Conservation (phyloP, 2,888 invertebrate species). For the Nebria salina region DNA sequence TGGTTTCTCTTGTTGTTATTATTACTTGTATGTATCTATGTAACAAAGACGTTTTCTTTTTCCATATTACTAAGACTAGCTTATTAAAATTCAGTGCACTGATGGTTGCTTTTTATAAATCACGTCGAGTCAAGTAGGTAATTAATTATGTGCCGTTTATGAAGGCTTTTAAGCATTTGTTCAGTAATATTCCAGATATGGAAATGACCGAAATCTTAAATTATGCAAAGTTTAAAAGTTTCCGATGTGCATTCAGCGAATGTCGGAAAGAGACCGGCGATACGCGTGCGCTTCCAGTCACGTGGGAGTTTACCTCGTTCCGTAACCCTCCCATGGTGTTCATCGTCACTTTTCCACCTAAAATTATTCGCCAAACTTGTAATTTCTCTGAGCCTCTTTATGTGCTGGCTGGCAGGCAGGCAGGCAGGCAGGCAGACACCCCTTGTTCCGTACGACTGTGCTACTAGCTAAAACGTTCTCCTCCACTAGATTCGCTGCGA, state of each 20-base stretch:
- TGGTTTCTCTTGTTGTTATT: neutral
- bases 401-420: slow-evolving; percentile 45
- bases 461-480: slow-evolving; percentile 4
- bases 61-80: neutral
- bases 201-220: slow-evolving; percentile 56
- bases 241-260: slow-evolving; percentile 40
- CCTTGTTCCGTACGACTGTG: slow-evolving; percentile 16
- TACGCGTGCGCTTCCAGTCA: slow-evolving; percentile 43
- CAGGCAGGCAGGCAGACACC: too few relatives aligned
- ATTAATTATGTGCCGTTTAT: slow-evolving; percentile 32
- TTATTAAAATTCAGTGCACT: neutral
- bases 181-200: slow-evolving; percentile 58
- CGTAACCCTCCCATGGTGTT: slow-evolving; percentile 14
- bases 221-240: slow-evolving; percentile 59
- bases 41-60: too few relatives aligned
- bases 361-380: slow-evolving; percentile 46
- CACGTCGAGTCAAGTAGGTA: slow-evolving; percentile 3
- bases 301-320: slow-evolving; percentile 32
- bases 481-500: slow-evolving; percentile 47
- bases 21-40: neutral
- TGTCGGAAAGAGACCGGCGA: slow-evolving; percentile 12
- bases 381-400: slow-evolving; percentile 48
- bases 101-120: neutral
- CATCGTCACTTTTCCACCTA: slow-evolving; percentile 28
- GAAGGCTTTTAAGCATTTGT: slow-evolving; percentile 45